Conservation (phyloP, 2,888 invertebrate species). For the Trachelus stipa region DNA sequence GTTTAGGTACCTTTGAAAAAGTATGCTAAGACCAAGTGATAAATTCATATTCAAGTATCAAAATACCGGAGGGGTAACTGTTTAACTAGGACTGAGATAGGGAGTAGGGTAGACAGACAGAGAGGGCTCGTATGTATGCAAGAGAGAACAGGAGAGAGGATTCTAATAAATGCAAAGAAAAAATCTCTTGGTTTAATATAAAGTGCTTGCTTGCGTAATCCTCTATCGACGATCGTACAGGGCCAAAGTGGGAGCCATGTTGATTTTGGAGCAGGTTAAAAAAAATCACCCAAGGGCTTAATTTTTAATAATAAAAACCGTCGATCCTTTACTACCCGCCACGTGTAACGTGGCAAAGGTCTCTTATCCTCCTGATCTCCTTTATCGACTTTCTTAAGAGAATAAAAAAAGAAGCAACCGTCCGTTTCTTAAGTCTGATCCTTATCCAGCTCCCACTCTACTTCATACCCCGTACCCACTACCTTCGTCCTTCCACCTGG, state of each 20-base stretch:
- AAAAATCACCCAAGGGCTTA: slow-evolving; percentile 37
- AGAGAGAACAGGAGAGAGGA: neutral
- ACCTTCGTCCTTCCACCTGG: neutral
- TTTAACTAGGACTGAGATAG: neutral
- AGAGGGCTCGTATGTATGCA: neutral
- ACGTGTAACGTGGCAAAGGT: slow-evolving; percentile 13
- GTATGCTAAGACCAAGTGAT: neutral
- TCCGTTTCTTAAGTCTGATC: neutral
- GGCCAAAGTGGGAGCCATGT: neutral
- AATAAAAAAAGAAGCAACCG: neutral
- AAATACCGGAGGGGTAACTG: neutral
- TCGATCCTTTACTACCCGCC: neutral
- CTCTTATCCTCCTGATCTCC: slow-evolving; percentile 5
- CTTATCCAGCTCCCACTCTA: neutral
- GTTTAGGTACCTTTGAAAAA: neutral
- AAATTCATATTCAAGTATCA: neutral
- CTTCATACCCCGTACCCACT: neutral
- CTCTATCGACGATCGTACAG: slow-evolving; percentile 49
- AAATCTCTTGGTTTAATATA: slow-evolving; percentile 36
- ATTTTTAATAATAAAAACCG: slow-evolving; percentile 39
- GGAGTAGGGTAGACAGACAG: too few species aligned
- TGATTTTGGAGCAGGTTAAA: slow-evolving; percentile 27
- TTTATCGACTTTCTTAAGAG: neutral
- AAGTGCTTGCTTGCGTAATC: slow-evolving; percentile 57
- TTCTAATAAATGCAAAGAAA: neutral